Base-by-base conservation (phyloP, 1,140 invertebrate genomes). In the Leptinotarsa texana region DNA sequence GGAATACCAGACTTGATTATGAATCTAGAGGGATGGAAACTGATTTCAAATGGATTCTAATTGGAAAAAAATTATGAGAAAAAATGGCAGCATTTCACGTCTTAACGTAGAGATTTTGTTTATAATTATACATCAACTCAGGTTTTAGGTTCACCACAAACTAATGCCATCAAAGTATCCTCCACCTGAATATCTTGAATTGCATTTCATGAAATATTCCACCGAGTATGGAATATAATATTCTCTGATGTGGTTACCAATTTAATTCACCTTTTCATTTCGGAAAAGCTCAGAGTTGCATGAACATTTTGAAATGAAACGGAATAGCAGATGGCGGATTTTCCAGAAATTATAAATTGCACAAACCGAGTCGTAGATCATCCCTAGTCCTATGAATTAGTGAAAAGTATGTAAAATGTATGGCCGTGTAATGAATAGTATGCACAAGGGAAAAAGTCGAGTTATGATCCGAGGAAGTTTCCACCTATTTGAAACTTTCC, bases 361-460 rank as follows among this genome's bases (percentile, higher is more conserved):
- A 57, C 51, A 57, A 15, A 57, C 51, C 51, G n/a, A 57, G 15
- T 57, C 51, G n/a, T 57, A 57, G 51, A 57, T 57, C 51, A 57
- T 57, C 51, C 51, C 51, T 57, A 57, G 51, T 57, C 17, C 51
- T 18, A 57, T 57, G 51, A 57, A 57, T 57, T 57, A 18, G 15
- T 57, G 51, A 57, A 15, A 17, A 57, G 51, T 57, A 17, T 57
- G 17, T 57, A 57, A 17, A 57, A 57, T 57, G 15, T 17, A 57
- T 57, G 51, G 17, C 51, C n/a, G 51, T 18, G 51, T 17, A 57
- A 57, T 57, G 51, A 57, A 57, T 57, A 57, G 51, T 57, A 57
- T 57, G 51, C 51, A 57, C 51, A 18, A 57, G 51, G 51, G 51
- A 57, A 57, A 57, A 57, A 57, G 15, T 57, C 51, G n/a, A 15